Conservation (phyloP, 2,888 invertebrate genomes). For the Plusia festucae region DNA sequence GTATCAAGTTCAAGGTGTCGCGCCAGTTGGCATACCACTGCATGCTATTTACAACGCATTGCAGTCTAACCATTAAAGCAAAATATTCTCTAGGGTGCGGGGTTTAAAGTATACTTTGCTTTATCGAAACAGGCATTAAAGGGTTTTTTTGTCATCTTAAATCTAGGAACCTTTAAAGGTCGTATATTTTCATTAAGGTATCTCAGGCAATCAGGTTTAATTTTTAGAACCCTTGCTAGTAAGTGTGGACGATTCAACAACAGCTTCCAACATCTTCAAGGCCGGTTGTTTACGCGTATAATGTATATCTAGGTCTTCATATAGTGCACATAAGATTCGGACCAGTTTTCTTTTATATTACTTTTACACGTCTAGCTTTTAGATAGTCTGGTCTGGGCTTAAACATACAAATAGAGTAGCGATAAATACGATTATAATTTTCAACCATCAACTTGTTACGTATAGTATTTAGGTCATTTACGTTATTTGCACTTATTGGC, state of each 20-base stretch:
- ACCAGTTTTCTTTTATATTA: slow-evolving; percentile 45
- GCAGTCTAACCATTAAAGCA: slow-evolving; percentile 35
- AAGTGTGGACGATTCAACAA: slow-evolving; percentile 61
- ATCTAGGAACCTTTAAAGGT: slow-evolving; percentile 79
- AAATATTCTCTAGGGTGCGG: slow-evolving; percentile 41
- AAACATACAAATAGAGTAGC: background rate
- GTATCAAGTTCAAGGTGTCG: slow-evolving; percentile 70
- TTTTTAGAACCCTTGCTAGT: slow-evolving; percentile 69
- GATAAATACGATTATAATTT: background rate
- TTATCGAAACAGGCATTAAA: slow-evolving; percentile 31
- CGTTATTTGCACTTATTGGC: slow-evolving; percentile 47
- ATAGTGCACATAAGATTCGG: slow-evolving; percentile 23
- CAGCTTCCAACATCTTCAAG: slow-evolving; percentile 70
- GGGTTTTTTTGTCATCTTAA: slow-evolving; percentile 64
- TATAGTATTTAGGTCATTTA: slow-evolving; percentile 53
- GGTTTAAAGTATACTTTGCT: slow-evolving; percentile 65
- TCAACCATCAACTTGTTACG: background rate
- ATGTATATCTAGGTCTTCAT: slow-evolving; percentile 52
- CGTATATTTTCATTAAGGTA: slow-evolving; percentile 71
- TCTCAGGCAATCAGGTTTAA: slow-evolving; percentile 77
- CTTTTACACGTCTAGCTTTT: slow-evolving; percentile 23
- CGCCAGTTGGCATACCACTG: slow-evolving; percentile 64
- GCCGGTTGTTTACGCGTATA: slow-evolving; percentile 66
- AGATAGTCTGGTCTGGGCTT: background rate
- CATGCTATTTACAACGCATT: slow-evolving; percentile 59